phyloP scores from a whole-genome alignment of 2,797 vertebrate genomes.

The Gambelia wislizenii region DNA sequence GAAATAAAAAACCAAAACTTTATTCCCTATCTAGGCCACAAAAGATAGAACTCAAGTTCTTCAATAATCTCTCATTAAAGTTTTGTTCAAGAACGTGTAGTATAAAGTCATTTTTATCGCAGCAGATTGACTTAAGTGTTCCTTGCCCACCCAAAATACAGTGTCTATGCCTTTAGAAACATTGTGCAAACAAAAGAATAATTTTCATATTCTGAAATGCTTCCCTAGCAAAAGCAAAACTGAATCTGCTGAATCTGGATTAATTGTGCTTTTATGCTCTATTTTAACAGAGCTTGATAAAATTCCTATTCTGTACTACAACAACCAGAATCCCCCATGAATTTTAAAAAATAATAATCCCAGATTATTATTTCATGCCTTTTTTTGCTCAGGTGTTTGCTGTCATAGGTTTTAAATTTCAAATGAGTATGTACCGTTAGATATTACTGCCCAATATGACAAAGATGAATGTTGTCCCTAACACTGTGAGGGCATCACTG shows the following conservation, averaged over 20 bases:
- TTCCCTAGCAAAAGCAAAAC: slow-evolving; percentile 62
- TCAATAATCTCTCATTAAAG: background rate
- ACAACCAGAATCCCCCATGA: background rate
- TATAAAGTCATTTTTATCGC: background rate
- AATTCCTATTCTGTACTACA: background rate
- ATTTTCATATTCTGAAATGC: slow-evolving; percentile 67
- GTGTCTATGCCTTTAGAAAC: slow-evolving; percentile 54
- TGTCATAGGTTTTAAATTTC: background rate
- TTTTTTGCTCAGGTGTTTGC: background rate
- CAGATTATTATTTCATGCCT: background rate
- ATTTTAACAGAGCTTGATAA: background rate
- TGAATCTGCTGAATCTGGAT: slow-evolving; percentile 50
- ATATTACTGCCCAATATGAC: background rate
- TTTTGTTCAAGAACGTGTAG: background rate
- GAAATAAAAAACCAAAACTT: background rate
- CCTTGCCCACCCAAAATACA: background rate
- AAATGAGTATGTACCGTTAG: background rate
- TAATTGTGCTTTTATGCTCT: slow-evolving; percentile 25
- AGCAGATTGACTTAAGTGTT: background rate
- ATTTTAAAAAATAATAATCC: background rate
- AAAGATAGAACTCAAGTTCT: background rate
- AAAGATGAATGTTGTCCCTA: background rate
- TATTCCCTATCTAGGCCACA: background rate
- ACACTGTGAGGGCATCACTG: background rate
- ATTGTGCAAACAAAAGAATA: slow-evolving; percentile 56